Evolutionary conservation across 64 coral and sea anemone genomes (phyloP), one percentile per base, ranked within the genome.

Genomic region (Stichodactyla helianthus): DNA sequence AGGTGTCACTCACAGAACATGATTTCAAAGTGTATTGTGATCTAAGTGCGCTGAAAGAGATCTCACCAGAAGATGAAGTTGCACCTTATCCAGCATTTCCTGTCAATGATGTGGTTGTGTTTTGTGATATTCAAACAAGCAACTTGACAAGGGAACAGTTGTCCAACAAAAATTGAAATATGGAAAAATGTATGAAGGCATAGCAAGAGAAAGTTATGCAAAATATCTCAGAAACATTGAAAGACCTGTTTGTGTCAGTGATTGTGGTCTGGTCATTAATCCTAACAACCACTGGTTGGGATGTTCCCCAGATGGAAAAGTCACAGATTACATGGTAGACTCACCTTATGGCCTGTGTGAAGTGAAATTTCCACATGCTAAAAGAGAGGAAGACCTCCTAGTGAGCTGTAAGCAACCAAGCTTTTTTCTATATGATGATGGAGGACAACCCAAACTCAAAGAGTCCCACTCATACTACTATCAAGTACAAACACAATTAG

Each of bases 291-390:
- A 54, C 82, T 92, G 91, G 86, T 82, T 92, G 28, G 85, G 77
- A 65, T 86, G 85, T 87, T 82, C 85, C 55, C 91, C 91, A 65
- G 91, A 93, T 89, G 87, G 87, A 58, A 93, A 89, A 76, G 77
- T 93, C 2, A 89, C 88, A 80, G 92, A 93, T 50, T 53, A 52
- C 76, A 35, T 89, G 52, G 88, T 86, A 23, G 79, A 59, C 58
- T 59, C 27, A 74, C 86, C 53, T 79, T 93, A 88, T 89, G 92
- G 83, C 56, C 52, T 93, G 56, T 55, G 77, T 7, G 92, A 93
- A 86, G 87, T 93, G 7, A 86, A 86, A 53, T 86, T 64, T 27
- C 85, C 64, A 86, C 19, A 52, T 26, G 18, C 28, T 19, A 86
- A 86, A 71, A 71, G 26, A 28, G 77, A 35, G 68, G 51, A 54